These are phyloP conservation scores for Hydrolagus colliei DNA, from an alignment of 2,797 vertebrate genomes.

Conservation along the genomic window DNA sequence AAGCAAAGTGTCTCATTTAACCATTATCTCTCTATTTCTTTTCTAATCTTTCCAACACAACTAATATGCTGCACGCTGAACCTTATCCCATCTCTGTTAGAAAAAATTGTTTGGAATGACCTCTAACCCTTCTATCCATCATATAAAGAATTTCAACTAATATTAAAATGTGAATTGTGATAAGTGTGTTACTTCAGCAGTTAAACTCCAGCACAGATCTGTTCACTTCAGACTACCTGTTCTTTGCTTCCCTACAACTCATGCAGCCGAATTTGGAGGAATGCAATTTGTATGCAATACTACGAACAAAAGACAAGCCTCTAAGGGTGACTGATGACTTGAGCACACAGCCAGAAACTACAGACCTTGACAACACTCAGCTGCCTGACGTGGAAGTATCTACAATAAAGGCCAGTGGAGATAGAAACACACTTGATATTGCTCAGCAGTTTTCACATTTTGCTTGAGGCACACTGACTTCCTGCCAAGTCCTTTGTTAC, in stretches of 20 bases:
- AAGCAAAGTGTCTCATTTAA: too few species aligned
- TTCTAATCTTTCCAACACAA: too few species aligned
- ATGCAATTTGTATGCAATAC: not conserved
- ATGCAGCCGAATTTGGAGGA: not conserved
- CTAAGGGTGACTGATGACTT: not conserved
- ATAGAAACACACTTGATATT: not conserved
- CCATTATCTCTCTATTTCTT: too few species aligned
- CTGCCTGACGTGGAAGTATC: not conserved
- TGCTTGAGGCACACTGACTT: not conserved
- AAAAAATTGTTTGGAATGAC: too few species aligned
- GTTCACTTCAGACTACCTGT: not conserved
- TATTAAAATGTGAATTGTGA: too few species aligned
- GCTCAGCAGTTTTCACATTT: not conserved
- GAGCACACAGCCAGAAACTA: not conserved
- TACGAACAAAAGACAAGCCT: not conserved
- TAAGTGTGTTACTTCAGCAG: too few species aligned
- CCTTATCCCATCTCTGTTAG: too few species aligned
- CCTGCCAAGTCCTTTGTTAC: not conserved
- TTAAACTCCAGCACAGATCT: too few species aligned
- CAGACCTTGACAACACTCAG: not conserved
- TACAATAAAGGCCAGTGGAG: not conserved
- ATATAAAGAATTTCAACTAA: too few species aligned
- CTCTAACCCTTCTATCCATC: too few species aligned
- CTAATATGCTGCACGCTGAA: too few species aligned
- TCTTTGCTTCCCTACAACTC: not conserved